Evolutionary conservation across 2,888 invertebrate genomes (phyloP).

Genomic region (Tromatobia lineatoria): DNA sequence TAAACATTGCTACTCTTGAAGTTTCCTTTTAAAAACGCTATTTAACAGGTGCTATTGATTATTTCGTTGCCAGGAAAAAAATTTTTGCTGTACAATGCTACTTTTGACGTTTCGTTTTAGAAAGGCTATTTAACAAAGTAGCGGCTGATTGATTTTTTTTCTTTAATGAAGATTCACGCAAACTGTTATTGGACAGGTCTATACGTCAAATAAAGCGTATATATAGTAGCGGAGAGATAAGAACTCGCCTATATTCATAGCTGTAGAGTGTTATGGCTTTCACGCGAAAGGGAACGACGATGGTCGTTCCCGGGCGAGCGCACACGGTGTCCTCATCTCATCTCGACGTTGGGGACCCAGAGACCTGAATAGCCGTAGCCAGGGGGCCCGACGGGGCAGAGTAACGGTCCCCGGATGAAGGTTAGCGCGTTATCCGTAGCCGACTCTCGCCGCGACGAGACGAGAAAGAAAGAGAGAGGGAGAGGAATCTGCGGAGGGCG

Average conservation of each 20-base stretch:
- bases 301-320: constrained; percentile 50
- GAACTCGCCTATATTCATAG: constrained; percentile 45
- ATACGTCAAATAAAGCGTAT: constrained; percentile 26
- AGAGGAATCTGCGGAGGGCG: constrained; percentile 15
- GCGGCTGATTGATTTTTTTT: background rate
- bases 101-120: background rate
- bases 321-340: constrained; percentile 69
- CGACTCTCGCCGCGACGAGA: constrained; percentile 54
- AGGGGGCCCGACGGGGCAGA: constrained; percentile 82
- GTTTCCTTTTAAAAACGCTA: no score
- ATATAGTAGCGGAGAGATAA: constrained; percentile 17
- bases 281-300: constrained; percentile 69
- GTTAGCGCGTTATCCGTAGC: constrained; percentile 79
- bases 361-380: constrained; percentile 84
- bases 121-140: background rate
- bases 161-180: background rate
- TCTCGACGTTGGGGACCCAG: constrained; percentile 81
- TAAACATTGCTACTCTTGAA: no score
- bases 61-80: background rate
- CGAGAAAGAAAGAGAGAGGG: constrained; percentile 34
- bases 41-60: no score
- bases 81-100: background rate
- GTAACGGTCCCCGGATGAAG: constrained; percentile 85
- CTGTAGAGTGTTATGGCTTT: constrained; percentile 55
- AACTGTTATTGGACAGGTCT: constrained; percentile 29